These are phyloP conservation scores for Macaria notata DNA, from an alignment of 2,888 invertebrate genomes.

Conservation along the genomic window DNA sequence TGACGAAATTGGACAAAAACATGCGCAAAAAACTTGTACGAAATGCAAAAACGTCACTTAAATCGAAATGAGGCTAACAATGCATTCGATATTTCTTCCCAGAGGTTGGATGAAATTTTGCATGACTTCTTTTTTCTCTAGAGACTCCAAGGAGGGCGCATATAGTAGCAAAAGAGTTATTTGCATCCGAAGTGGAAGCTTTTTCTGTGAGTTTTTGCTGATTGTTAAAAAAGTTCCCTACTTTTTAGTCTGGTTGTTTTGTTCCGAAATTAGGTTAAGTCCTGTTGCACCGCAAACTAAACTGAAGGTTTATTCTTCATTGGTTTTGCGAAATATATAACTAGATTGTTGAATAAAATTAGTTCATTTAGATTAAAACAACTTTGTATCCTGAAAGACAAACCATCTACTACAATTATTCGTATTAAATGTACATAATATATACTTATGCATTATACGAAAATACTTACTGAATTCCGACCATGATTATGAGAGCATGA, in stretches of 20 bases:
- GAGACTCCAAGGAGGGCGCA: conserved; percentile 63
- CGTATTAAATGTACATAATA: too few species aligned
- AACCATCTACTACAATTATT: too few species aligned
- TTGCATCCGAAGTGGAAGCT: conserved; percentile 65
- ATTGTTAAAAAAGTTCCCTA: conserved; percentile 62
- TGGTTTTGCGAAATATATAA: too few species aligned
- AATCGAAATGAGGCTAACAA: conserved; percentile 70
- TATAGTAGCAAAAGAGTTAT: conserved; percentile 67
- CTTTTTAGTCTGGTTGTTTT: conserved; percentile 60
- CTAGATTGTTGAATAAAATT: too few species aligned
- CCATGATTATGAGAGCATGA: too few species aligned
- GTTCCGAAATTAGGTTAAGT: conserved; percentile 49
- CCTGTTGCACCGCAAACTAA: conserved; percentile 32
- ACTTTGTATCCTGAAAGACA: too few species aligned
- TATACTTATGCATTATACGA: too few species aligned
- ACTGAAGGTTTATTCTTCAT: not conserved
- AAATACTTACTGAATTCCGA: too few species aligned
- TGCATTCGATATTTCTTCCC: conserved; percentile 67
- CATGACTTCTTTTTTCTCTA: conserved; percentile 35
- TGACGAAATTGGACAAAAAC: conserved; percentile 68
- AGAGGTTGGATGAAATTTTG: conserved; percentile 49
- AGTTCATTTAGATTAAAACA: too few species aligned
- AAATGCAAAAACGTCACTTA: conserved; percentile 61
- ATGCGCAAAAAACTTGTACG: conserved; percentile 36
- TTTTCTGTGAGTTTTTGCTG: conserved; percentile 67